A percentile compares a stretch with the other conserved stretches of the same genome.
These are phyloP conservation scores for Netelia inedita DNA, from an alignment of 2,888 invertebrate genomes.

Conservation along the genomic window DNA sequence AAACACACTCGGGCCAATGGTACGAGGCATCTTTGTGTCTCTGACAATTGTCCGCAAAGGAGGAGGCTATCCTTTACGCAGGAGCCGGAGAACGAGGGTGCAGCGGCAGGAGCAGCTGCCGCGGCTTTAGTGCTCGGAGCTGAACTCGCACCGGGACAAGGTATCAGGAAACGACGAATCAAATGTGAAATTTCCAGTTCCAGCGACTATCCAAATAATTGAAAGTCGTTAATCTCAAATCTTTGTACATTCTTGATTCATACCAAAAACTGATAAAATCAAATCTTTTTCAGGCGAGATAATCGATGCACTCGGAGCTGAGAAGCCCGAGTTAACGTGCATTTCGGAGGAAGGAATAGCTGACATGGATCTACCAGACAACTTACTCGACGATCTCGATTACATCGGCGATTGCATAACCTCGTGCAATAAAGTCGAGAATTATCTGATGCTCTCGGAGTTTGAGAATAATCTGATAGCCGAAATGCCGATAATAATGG, in stretches of 20 bases:
- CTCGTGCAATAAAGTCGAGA: constrained; percentile 94
- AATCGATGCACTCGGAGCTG: constrained; percentile 79
- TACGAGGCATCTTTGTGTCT: constrained; percentile 87
- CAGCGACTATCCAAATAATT: too few relatives aligned
- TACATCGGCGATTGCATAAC: constrained; percentile 94
- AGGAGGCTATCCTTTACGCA: constrained; percentile 87
- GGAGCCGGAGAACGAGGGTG: constrained; percentile 87
- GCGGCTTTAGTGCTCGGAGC: constrained; percentile 88
- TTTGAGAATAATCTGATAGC: constrained; percentile 94
- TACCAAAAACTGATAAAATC: neutral
- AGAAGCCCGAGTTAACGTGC: constrained; percentile 92
- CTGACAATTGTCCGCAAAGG: constrained; percentile 87
- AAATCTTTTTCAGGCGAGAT: constrained; percentile 72
- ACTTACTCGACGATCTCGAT: constrained; percentile 91
- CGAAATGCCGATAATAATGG: constrained; percentile 91
- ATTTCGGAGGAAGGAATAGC: constrained; percentile 94
- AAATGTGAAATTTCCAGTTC: too few relatives aligned
- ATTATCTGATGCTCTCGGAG: constrained; percentile 94
- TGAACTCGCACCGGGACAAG: constrained; percentile 83
- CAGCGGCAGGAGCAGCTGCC: constrained; percentile 87
- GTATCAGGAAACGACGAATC: constrained; percentile 64
- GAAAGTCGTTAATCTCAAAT: neutral
- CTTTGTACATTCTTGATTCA: neutral
- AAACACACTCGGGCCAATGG: constrained; percentile 89
- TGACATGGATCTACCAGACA: constrained; percentile 93